Evolutionary conservation across 2,888 invertebrate genomes (phyloP).

Genomic region (Dendrolimus pini): DNA sequence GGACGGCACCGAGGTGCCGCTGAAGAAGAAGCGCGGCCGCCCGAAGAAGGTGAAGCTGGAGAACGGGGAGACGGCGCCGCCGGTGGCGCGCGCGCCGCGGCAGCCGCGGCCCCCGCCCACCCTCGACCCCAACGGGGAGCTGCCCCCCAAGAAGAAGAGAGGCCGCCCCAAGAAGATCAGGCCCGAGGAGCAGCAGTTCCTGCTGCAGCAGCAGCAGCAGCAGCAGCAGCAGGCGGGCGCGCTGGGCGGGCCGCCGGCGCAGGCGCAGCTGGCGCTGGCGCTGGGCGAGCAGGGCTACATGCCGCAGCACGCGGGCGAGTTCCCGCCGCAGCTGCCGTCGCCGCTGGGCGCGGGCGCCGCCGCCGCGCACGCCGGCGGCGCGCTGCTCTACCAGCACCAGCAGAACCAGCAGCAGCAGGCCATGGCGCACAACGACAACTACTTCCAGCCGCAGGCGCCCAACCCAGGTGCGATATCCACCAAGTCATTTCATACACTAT

Average conservation of each 20-base stretch:
- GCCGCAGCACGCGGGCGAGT: constrained; percentile 18
- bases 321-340: constrained; percentile 34
- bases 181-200: constrained; percentile 77
- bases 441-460: constrained; percentile 39
- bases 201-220: constrained; percentile 59
- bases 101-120: constrained; percentile 41
- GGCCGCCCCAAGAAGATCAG: constrained; percentile 92
- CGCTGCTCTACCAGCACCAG: constrained; percentile 36
- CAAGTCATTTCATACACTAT: no score
- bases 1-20: constrained; percentile 81
- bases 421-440: constrained; percentile 32
- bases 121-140: constrained; percentile 42
- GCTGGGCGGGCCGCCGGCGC: constrained; percentile 1
- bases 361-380: constrained; percentile 20
- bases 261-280: constrained; percentile 22
- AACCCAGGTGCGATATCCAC: neutral
- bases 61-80: constrained; percentile 80
- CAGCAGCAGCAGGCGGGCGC: constrained; percentile 29
- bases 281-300: constrained; percentile 35
- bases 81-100: constrained; percentile 66
- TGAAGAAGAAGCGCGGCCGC: constrained; percentile 93
- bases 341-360: constrained; percentile 23
- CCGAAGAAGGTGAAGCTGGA: constrained; percentile 88
- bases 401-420: constrained; percentile 37
- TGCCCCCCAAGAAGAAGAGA: constrained; percentile 89